These are phyloP conservation scores for Hemaris fuciformis DNA, from an alignment of 2,888 invertebrate genomes.

Conservation along the genomic window DNA sequence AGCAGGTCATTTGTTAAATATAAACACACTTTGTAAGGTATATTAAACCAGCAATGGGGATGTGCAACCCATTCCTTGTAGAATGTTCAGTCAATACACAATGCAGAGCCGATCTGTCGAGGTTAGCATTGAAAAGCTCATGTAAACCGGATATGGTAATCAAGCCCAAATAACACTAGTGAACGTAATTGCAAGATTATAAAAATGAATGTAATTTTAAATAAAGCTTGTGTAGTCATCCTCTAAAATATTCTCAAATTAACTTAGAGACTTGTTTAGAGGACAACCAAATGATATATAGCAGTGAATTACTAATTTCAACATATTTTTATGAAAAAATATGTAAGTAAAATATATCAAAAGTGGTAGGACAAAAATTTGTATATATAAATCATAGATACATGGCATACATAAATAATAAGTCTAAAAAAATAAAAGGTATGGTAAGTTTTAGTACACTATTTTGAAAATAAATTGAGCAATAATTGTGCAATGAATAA, in stretches of 20 bases:
- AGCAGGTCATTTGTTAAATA: constrained; percentile 59
- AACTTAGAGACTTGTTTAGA: neutral
- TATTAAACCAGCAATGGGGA: constrained; percentile 2
- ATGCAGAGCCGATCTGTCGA: constrained; percentile 18
- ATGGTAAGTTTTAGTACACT: too few relatives aligned
- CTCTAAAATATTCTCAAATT: neutral
- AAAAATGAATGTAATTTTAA: constrained; percentile 9
- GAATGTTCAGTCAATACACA: constrained; percentile 13
- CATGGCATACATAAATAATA: too few relatives aligned
- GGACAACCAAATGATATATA: neutral
- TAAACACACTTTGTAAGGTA: constrained; percentile 26
- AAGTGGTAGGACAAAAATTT: neutral
- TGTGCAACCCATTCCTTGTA: constrained; percentile 1
- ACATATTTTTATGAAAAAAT: neutral
- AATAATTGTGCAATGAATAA: neutral
- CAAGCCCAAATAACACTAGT: constrained; percentile 31
- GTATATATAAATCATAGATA: neutral
- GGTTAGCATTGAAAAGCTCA: constrained; percentile 35
- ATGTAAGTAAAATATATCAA: too few relatives aligned
- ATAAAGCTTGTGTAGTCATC: neutral
- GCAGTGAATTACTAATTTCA: neutral
- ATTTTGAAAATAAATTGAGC: too few relatives aligned
- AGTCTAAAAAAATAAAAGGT: too few relatives aligned
- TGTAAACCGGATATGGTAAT: constrained; percentile 24
- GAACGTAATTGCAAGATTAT: constrained; percentile 16